phyloP scores from a whole-genome alignment of 2,888 invertebrate genomes.

The Leptopilina syphax region DNA sequence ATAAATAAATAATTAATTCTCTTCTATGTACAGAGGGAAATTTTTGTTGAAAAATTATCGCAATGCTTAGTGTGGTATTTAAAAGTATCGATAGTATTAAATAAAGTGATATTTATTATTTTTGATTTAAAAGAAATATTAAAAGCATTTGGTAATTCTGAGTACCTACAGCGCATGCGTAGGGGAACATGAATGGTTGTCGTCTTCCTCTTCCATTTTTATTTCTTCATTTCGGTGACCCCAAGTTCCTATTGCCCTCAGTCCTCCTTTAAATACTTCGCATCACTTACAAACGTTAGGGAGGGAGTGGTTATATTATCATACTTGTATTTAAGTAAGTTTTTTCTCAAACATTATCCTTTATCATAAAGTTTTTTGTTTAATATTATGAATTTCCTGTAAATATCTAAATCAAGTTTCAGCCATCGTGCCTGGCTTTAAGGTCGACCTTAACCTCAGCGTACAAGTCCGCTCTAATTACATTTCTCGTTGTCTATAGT shows the following conservation, averaged over 20 bases:
- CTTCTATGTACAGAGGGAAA: too few species aligned
- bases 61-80: too few species aligned
- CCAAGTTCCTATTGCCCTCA: constrained; percentile 58
- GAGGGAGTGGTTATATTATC: constrained; percentile 70
- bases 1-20: too few species aligned
- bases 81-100: too few species aligned
- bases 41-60: too few species aligned
- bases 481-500: background rate
- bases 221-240: constrained; percentile 60
- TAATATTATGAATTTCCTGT: background rate
- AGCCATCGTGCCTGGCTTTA: constrained; percentile 67
- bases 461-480: constrained; percentile 45
- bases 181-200: constrained; percentile 43
- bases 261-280: constrained; percentile 68
- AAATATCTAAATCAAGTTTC: constrained; percentile 53
- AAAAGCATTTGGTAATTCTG: background rate
- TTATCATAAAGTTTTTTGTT: background rate
- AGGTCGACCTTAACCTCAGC: constrained; percentile 69
- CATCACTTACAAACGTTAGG: constrained; percentile 63
- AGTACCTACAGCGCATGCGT: background rate
- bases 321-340: constrained; percentile 73
- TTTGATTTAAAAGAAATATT: too few species aligned
- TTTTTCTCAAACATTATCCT: constrained; percentile 28
- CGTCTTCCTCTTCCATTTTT: constrained; percentile 54
- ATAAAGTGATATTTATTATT: too few species aligned